phyloP scores from a whole-genome alignment of 1,140 invertebrate species.

The Drosophila ambigua region DNA sequence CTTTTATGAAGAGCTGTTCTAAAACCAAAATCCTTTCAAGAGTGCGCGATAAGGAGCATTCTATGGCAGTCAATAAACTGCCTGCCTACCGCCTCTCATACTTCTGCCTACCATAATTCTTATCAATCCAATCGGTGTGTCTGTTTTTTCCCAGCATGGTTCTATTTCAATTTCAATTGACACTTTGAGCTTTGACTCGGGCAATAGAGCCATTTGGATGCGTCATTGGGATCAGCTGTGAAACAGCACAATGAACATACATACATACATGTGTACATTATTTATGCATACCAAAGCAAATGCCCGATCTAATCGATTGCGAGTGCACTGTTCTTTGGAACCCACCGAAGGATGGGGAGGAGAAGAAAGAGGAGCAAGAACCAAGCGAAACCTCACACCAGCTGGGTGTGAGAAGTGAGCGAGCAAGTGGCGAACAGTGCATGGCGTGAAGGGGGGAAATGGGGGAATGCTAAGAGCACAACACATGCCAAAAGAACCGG shows the following conservation, averaged over 20 bases:
- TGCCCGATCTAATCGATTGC: too few species aligned
- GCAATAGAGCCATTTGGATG: conserved; percentile 13
- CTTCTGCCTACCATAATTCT: background rate
- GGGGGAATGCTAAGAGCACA: conserved; percentile 18
- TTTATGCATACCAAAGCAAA: too few species aligned
- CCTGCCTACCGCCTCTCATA: too few species aligned
- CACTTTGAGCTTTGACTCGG: conserved; percentile 37
- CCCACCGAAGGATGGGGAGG: background rate
- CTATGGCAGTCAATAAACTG: too few species aligned
- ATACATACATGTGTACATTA: too few species aligned
- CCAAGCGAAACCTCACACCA: conserved; percentile 20
- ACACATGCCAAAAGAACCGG: conserved; percentile 54
- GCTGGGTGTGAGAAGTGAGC: conserved; percentile 5
- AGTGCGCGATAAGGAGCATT: too few species aligned
- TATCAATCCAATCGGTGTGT: conserved; percentile 1
- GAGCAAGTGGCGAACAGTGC: background rate
- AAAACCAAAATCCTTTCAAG: too few species aligned
- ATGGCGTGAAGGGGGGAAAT: too few species aligned
- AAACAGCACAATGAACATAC: too few species aligned
- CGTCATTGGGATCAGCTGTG: conserved; percentile 10
- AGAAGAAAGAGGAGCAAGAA: conserved; percentile 15
- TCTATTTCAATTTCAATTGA: conserved; percentile 2
- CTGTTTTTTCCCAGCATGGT: conserved; percentile 1
- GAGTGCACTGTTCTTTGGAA: conserved; percentile 13
- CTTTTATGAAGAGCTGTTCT: too few species aligned